These are phyloP conservation scores for Tupiocoris notatus DNA, from an alignment of 2,888 invertebrate species.

Conservation along the genomic window DNA sequence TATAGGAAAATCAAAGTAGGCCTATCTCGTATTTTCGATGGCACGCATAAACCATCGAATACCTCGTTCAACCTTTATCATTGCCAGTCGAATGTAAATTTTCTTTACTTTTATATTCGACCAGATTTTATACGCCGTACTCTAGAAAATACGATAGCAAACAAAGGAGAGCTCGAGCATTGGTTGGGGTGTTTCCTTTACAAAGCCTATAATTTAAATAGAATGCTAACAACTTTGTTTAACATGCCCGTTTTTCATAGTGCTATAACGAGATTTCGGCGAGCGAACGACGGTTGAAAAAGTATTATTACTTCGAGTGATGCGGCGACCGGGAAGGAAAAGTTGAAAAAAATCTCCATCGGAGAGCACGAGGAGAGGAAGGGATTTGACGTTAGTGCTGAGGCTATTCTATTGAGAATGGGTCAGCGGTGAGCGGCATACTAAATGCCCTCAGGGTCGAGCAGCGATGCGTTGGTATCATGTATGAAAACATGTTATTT, in stretches of 20 bases:
- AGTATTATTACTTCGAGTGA: background rate
- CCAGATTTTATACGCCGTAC: too few species aligned
- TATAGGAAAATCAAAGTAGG: too few species aligned
- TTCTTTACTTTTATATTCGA: too few species aligned
- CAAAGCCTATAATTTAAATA: background rate
- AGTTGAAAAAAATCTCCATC: background rate
- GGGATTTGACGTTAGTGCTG: background rate
- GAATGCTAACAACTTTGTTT: background rate
- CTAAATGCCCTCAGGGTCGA: slow-evolving; percentile 24
- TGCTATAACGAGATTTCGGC: background rate
- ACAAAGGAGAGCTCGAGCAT: too few species aligned
- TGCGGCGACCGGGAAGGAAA: background rate
- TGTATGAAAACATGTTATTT: slow-evolving; percentile 42
- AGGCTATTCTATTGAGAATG: slow-evolving; percentile 36
- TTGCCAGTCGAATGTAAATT: too few species aligned
- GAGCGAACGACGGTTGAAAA: background rate
- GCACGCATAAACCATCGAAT: too few species aligned
- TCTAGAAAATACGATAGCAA: too few species aligned
- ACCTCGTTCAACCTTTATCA: too few species aligned
- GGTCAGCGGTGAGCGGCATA: slow-evolving; percentile 32
- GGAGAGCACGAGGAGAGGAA: background rate
- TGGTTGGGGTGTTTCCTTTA: too few species aligned
- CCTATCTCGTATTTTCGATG: too few species aligned
- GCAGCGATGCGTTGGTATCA: slow-evolving; percentile 11
- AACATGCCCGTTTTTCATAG: background rate